Evolutionary conservation across 2,888 invertebrate genomes (phyloP).

Genomic region (Clostera curtula): DNA sequence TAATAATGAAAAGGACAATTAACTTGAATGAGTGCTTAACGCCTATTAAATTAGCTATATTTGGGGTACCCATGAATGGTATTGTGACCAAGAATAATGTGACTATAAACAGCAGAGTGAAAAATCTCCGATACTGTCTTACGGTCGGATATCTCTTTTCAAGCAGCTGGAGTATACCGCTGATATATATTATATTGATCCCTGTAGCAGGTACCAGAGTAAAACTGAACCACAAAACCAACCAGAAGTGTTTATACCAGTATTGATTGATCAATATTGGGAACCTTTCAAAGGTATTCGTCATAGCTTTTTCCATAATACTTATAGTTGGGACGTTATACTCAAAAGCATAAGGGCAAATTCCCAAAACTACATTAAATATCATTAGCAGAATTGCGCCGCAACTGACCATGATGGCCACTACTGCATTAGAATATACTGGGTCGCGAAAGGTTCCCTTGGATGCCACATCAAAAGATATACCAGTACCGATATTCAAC

Average conservation of each 20-base stretch:
- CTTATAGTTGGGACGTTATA: conserved; percentile 23
- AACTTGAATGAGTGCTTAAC: conserved; percentile 25
- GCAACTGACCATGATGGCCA: conserved; percentile 29
- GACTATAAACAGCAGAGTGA: conserved; percentile 24
- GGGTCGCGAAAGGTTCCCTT: conserved; percentile 44
- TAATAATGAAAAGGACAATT: conserved; percentile 28
- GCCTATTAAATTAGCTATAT: conserved; percentile 25
- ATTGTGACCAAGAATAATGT: conserved; percentile 36
- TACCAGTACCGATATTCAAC: conserved; percentile 46
- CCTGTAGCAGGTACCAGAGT: conserved; percentile 32
- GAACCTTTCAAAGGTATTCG: conserved; percentile 42
- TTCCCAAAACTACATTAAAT: conserved; percentile 38
- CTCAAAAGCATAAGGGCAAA: conserved; percentile 45
- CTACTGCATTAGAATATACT: conserved; percentile 45
- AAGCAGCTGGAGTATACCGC: conserved; percentile 34
- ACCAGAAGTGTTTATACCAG: conserved; percentile 30
- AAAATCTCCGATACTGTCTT: conserved; percentile 36
- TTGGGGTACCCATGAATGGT: conserved; percentile 37
- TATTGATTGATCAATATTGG: conserved; percentile 43
- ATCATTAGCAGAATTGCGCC: conserved; percentile 29
- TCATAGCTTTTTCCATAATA: conserved; percentile 25
- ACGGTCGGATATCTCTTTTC: conserved; percentile 24
- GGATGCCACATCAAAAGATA: conserved; percentile 40
- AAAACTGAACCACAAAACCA: conserved; percentile 35
- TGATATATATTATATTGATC: conserved; percentile 30